A percentile compares a stretch with the other conserved stretches of the same genome.
Evolutionary conservation across 2,113 vertebrate species (phyloP).

Genomic region (Chionomys nivalis): DNA sequence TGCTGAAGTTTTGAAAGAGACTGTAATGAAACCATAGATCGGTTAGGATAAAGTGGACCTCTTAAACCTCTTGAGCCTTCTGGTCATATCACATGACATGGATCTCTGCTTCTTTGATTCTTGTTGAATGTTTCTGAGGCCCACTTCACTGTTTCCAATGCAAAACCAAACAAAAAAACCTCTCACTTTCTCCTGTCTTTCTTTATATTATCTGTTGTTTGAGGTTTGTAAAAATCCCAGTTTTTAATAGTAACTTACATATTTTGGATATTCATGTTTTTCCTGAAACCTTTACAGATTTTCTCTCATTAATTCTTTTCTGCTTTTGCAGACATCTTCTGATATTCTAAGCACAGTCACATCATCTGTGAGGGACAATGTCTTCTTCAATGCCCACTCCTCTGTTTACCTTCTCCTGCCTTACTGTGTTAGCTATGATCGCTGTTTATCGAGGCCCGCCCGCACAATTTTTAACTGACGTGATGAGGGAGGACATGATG

Average conservation of each 20-base stretch:
- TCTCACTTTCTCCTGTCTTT: not conserved
- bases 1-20: slow-evolving; percentile 11
- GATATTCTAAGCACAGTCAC: not conserved
- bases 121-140: slow-evolving; percentile 3
- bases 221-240: not conserved
- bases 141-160: not conserved
- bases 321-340: not conserved
- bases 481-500: too few relatives aligned
- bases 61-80: not conserved
- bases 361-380: slow-evolving; percentile 17
- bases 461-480: not conserved
- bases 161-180: not conserved
- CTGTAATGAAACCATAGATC: not conserved
- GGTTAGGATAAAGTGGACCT: not conserved
- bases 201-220: slow-evolving; percentile 29
- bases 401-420: slow-evolving; percentile 20
- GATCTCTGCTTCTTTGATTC: not conserved
- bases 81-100: not conserved
- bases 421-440: not conserved
- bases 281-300: not conserved
- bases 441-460: too few relatives aligned
- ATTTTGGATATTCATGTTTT: not conserved
- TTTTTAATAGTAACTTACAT: not conserved
- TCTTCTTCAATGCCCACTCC: not conserved
- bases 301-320: slow-evolving; percentile 13